These are phyloP conservation scores for Takifugu flavidus DNA, from an alignment of 2,113 vertebrate species.

Conservation along the genomic window DNA sequence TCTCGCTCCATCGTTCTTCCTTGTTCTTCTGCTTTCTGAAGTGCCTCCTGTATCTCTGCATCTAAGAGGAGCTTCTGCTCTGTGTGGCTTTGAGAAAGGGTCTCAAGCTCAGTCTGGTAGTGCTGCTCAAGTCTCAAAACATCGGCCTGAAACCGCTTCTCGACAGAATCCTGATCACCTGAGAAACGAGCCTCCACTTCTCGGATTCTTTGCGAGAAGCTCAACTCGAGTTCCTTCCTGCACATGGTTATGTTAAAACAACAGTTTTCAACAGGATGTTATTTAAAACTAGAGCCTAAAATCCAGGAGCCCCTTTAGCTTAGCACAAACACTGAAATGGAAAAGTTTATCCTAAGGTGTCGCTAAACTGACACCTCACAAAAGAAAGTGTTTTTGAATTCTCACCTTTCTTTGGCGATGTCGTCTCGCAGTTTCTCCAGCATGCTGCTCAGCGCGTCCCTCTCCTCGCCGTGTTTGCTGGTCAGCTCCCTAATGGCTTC, in stretches of 20 bases:
- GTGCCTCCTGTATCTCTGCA: constrained; percentile 70
- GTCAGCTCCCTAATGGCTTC: constrained; percentile 71
- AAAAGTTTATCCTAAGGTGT: no score
- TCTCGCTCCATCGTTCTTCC: constrained; percentile 48
- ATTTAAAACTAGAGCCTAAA: not conserved
- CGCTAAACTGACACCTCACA: no score
- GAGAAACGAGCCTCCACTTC: constrained; percentile 80
- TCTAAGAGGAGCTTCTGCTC: constrained; percentile 81
- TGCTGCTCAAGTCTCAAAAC: constrained; percentile 73
- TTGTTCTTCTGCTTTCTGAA: constrained; percentile 65
- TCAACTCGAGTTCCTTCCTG: constrained; percentile 85
- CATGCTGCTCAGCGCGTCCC: constrained; percentile 70
- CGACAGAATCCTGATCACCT: constrained; percentile 73
- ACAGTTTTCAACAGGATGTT: not conserved
- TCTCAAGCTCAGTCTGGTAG: constrained; percentile 72
- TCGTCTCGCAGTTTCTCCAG: constrained; percentile 77
- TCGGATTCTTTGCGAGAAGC: constrained; percentile 81
- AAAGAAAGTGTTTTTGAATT: not conserved
- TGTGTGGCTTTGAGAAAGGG: constrained; percentile 63
- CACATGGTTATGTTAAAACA: constrained; percentile 70
- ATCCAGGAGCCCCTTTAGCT: not conserved
- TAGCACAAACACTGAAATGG: not conserved
- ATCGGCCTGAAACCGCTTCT: constrained; percentile 69
- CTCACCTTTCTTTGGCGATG: constrained; percentile 85
- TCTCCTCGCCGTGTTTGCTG: constrained; percentile 71